A percentile compares a stretch with the other conserved stretches of the same genome.
phyloP scores from a whole-genome alignment of 1,140 invertebrate species.

The Elymnias hypermnestra region DNA sequence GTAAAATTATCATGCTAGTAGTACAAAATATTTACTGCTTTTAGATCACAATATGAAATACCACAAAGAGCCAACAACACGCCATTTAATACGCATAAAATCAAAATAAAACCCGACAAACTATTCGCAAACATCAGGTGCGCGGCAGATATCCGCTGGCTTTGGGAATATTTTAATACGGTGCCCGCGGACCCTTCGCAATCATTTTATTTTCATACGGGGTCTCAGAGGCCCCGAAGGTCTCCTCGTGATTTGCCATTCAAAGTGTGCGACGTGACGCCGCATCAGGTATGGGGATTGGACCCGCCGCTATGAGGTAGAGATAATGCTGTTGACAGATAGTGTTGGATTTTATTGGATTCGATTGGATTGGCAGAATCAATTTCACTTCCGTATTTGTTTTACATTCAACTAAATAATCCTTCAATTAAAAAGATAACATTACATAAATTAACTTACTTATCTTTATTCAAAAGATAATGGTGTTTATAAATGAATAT shows the following conservation, averaged over 20 bases:
- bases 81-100: constrained; percentile 24
- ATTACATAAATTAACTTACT: no score
- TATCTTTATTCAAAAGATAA: no score
- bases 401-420: no score
- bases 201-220: constrained; percentile 74
- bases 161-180: constrained; percentile 69
- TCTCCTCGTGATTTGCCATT: constrained; percentile 69
- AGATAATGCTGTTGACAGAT: constrained; percentile 62
- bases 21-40: no score
- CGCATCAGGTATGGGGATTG: constrained; percentile 65
- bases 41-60: no score
- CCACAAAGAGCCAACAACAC: not conserved
- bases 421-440: no score
- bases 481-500: no score
- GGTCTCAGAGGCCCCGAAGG: constrained; percentile 65
- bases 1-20: no score
- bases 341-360: no score
- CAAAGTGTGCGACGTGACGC: constrained; percentile 63
- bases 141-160: constrained; percentile 30
- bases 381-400: constrained; percentile 39
- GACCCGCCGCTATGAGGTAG: constrained; percentile 31
- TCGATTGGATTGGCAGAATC: constrained; percentile 43
- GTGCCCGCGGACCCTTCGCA: constrained; percentile 55
- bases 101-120: constrained; percentile 47
- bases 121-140: constrained; percentile 67